A percentile compares a stretch with the other conserved stretches of the same genome.
Evolutionary conservation across 1,140 invertebrate genomes (phyloP).

Genomic region (Pseudomyrmex pallidus): DNA sequence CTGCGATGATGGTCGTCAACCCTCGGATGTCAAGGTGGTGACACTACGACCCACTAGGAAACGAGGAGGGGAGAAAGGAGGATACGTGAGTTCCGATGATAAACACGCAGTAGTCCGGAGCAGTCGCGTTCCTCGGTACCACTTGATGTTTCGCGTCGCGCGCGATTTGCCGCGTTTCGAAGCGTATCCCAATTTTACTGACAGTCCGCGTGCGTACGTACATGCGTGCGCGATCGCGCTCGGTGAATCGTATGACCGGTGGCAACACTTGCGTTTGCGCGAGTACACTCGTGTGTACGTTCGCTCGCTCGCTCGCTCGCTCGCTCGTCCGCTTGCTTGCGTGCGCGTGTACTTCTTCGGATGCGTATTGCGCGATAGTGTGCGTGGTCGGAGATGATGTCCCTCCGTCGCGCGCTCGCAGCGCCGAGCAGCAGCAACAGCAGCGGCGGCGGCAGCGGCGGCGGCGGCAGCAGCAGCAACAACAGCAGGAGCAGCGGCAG

Average conservation of each 20-base stretch:
- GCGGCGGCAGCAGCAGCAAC: not conserved
- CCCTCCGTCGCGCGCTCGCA: conserved; percentile 55
- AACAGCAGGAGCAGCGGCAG: not conserved
- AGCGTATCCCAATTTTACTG: not conserved
- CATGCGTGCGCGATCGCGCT: conserved; percentile 55
- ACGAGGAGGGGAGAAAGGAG: too few relatives aligned
- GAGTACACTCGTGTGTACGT: conserved; percentile 30
- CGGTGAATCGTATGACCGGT: conserved; percentile 25
- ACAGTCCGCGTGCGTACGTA: conserved; percentile 24
- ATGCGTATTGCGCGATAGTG: conserved; percentile 51
- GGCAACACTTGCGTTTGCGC: conserved; percentile 65
- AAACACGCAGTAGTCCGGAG: not conserved
- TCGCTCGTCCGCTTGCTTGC: not conserved
- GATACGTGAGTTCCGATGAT: not conserved
- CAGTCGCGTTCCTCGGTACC: not conserved
- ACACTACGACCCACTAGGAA: not conserved
- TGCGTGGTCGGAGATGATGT: conserved; percentile 37
- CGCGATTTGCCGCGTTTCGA: not conserved
- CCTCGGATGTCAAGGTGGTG: not conserved
- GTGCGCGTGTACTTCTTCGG: conserved; percentile 49
- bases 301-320: conserved; percentile 31
- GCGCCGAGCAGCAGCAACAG: conserved; percentile 55
- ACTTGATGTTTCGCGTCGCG: not conserved
- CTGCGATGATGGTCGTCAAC: conserved; percentile 2
- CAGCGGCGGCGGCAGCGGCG: conserved; percentile 10